phyloP scores from a whole-genome alignment of 2,113 vertebrate species.

The Promerops cafer region DNA sequence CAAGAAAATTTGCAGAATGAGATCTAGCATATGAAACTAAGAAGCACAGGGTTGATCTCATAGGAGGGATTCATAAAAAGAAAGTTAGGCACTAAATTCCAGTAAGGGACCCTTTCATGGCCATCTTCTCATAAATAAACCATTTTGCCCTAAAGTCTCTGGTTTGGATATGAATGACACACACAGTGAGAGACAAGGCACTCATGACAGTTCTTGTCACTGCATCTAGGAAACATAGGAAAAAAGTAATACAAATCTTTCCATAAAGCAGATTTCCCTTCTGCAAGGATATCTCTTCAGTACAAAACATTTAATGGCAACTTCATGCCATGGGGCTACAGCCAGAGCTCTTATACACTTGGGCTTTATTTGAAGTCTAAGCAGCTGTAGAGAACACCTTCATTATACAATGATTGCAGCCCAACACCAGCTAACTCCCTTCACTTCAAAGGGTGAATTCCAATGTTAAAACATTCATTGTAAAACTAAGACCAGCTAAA shows the following conservation, averaged over 20 bases:
- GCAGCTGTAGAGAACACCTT: background rate
- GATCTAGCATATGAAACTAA: background rate
- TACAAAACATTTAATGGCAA: background rate
- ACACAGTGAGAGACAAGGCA: background rate
- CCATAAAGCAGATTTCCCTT: background rate
- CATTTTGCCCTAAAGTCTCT: background rate
- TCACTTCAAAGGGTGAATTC: background rate
- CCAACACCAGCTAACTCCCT: background rate
- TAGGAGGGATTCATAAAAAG: background rate
- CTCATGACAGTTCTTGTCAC: background rate
- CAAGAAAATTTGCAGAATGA: background rate
- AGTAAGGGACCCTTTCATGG: background rate
- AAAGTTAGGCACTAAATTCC: background rate
- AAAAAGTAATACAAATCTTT: background rate
- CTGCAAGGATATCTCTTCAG: background rate
- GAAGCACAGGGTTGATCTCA: background rate
- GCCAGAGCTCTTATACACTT: background rate
- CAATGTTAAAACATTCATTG: background rate
- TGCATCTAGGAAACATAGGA: background rate
- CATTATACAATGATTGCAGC: accelerated
- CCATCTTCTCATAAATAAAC: background rate
- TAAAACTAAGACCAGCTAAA: background rate
- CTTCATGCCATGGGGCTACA: background rate
- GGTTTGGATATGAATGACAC: background rate
- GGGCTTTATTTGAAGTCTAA: background rate